phyloP scores from a whole-genome alignment of 2,797 vertebrate species.

The Sylvia borin region DNA sequence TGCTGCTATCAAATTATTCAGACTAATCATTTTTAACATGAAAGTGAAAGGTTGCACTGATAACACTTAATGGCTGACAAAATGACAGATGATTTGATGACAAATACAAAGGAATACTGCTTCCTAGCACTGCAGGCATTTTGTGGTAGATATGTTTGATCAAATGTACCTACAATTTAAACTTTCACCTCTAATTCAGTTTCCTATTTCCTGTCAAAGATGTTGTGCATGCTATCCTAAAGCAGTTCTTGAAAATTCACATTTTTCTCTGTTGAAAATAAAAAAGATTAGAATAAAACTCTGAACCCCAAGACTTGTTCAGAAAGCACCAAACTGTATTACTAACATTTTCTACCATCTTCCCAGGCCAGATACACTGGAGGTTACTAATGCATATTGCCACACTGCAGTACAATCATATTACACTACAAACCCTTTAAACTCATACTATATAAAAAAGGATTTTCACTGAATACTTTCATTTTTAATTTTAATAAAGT shows the following conservation, averaged over 20 bases:
- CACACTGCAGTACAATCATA: neutral
- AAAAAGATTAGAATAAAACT: neutral
- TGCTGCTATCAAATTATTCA: neutral
- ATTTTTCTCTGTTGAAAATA: neutral
- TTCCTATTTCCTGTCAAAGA: neutral
- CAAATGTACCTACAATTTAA: neutral
- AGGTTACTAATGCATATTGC: neutral
- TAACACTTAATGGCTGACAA: neutral
- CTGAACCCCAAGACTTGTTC: neutral
- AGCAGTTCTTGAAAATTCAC: neutral
- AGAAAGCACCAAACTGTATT: neutral
- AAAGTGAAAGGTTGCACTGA: neutral
- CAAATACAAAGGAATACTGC: neutral
- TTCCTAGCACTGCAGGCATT: neutral
- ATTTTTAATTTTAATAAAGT: neutral
- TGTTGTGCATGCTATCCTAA: neutral
- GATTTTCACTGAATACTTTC: neutral
- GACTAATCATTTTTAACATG: neutral
- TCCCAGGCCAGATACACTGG: neutral
- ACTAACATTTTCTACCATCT: neutral
- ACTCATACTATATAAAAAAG: neutral
- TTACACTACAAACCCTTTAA: neutral
- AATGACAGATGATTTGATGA: neutral
- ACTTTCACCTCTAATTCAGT: neutral
- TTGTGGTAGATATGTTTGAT: neutral